These are phyloP conservation scores for Siniperca undulata DNA, from an alignment of 2,797 vertebrate genomes.

Conservation along the genomic window DNA sequence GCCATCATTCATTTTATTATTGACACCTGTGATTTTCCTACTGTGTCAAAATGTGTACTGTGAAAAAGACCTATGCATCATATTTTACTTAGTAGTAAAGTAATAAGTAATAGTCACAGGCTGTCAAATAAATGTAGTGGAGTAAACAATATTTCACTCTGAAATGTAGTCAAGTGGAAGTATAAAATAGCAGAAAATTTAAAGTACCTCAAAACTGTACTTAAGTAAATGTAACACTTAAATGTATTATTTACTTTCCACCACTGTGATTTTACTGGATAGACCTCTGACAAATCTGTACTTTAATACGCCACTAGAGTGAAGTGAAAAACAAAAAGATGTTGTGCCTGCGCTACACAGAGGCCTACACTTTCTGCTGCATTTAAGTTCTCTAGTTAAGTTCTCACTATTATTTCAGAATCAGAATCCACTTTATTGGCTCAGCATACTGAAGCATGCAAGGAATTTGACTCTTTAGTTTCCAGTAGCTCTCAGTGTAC, in stretches of 20 bases:
- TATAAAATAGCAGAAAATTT: background rate
- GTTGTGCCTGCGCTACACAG: background rate
- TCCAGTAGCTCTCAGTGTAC: background rate
- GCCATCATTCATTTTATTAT: background rate
- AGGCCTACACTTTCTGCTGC: conserved; percentile 3
- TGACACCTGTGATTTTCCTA: background rate
- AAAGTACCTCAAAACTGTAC: background rate
- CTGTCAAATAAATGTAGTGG: background rate
- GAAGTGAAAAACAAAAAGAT: conserved; percentile 16
- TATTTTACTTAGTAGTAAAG: background rate
- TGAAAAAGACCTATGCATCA: background rate
- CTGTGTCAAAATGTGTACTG: background rate
- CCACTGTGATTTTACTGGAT: background rate
- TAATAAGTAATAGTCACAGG: background rate
- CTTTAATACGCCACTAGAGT: conserved; percentile 48
- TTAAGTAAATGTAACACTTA: background rate
- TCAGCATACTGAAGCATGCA: background rate
- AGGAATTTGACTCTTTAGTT: background rate
- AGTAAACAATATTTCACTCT: background rate
- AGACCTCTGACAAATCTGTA: background rate
- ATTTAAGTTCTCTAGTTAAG: conserved; percentile 18
- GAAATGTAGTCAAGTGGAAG: background rate
- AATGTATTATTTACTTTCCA: background rate
- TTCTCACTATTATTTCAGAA: background rate
- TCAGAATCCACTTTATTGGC: background rate